phyloP scores from a whole-genome alignment of 2,888 invertebrate genomes.

The Rhagonycha fulva region DNA sequence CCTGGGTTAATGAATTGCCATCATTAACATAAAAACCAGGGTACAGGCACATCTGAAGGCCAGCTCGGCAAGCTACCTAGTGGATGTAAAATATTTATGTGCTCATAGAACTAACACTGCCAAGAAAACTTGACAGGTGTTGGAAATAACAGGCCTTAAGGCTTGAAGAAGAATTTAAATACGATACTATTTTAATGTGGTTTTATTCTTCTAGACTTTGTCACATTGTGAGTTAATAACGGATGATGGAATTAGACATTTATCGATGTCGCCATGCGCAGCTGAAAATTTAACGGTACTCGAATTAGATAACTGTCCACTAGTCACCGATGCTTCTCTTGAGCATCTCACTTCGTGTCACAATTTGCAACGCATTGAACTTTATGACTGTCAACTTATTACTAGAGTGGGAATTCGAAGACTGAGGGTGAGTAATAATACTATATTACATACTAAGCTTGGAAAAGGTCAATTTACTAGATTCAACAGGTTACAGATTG shows the following conservation, averaged over 20 bases:
- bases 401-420: slow-evolving; percentile 95
- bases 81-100: no score
- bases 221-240: slow-evolving; percentile 99
- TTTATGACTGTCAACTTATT: slow-evolving; percentile 99
- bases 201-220: slow-evolving; percentile 72
- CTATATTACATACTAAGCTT: not conserved
- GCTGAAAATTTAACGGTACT: slow-evolving; percentile 92
- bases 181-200: slow-evolving; percentile 1
- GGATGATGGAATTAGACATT: slow-evolving; percentile 95
- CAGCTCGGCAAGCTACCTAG: no score
- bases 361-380: slow-evolving; percentile 93
- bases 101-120: no score
- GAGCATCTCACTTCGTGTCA: slow-evolving; percentile 94
- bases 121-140: no score
- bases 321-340: slow-evolving; percentile 94
- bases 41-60: no score
- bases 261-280: slow-evolving; percentile 91
- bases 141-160: no score
- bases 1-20: no score
- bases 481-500: not conserved
- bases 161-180: no score
- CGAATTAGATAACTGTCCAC: slow-evolving; percentile 98
- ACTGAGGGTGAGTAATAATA: slow-evolving; percentile 74
- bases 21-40: no score
- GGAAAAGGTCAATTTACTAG: no score